A percentile compares a stretch with the other conserved stretches of the same genome.
Evolutionary conservation across 2,888 invertebrate genomes (phyloP).

Genomic region (Campoplex capitator): DNA sequence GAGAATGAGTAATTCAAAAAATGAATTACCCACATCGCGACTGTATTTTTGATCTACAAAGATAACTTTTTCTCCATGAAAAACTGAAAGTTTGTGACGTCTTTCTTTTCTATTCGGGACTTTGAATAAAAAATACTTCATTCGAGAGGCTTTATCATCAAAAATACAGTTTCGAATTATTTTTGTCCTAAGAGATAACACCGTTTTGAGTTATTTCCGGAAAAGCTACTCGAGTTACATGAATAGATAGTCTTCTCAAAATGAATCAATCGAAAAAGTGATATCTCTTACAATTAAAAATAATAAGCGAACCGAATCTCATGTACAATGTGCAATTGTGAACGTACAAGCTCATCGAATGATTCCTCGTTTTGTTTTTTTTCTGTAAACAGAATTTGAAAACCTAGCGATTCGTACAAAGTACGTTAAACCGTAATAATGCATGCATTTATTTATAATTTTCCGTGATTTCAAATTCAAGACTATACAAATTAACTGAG

Average conservation of each 20-base stretch:
- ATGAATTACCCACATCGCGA: background rate
- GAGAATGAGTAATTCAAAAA: background rate
- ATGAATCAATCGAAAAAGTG: conserved; percentile 14
- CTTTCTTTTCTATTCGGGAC: background rate
- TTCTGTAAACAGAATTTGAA: background rate
- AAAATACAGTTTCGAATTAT: background rate
- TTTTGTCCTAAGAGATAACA: too few species aligned
- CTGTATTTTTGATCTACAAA: background rate
- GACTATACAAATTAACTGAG: background rate
- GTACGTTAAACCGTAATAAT: conserved; percentile 9
- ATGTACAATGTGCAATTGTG: conserved; percentile 63
- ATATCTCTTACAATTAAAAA: conserved; percentile 12
- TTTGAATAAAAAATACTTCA: background rate
- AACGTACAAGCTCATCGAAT: conserved; percentile 47
- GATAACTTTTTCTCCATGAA: background rate
- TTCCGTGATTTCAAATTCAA: background rate
- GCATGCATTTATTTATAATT: conserved; percentile 17
- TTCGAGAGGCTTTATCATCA: background rate
- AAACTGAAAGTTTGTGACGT: background rate
- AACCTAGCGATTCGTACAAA: conserved; percentile 21
- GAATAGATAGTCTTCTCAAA: background rate
- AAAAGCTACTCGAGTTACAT: background rate
- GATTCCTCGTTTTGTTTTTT: conserved; percentile 18
- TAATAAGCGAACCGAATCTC: conserved; percentile 32
- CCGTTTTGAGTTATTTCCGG: background rate